Conservation (phyloP, 2,113 vertebrate genomes). For the Cathartes aura region DNA sequence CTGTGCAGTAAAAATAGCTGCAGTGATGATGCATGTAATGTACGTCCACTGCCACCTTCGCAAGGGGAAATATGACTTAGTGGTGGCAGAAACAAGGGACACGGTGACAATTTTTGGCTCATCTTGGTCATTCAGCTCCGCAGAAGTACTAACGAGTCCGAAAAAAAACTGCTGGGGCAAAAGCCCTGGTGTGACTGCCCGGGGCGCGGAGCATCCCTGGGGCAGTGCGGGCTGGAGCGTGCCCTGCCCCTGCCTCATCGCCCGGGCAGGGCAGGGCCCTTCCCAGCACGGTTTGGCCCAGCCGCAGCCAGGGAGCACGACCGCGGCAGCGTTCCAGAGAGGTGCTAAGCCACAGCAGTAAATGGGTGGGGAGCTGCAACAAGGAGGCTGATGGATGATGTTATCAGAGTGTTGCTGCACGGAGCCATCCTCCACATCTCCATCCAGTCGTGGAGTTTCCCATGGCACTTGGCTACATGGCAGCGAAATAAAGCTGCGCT, state of each 20-base stretch:
- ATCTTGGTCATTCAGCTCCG: background rate
- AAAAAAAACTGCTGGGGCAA: background rate
- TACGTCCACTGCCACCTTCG: background rate
- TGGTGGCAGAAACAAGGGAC: background rate
- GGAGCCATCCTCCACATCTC: accelerated
- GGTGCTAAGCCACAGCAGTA: background rate
- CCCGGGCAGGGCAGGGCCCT: accelerated
- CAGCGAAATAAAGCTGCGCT: accelerated
- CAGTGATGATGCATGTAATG: background rate
- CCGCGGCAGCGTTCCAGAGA: accelerated
- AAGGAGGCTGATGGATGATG: background rate
- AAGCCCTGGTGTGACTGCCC: accelerated
- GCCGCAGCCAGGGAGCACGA: accelerated
- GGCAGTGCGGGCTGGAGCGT: accelerated
- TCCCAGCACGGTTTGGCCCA: accelerated
- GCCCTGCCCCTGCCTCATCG: accelerated
- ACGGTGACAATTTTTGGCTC: background rate
- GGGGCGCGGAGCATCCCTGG: background rate
- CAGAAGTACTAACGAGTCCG: background rate
- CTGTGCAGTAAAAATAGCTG: conserved; percentile 8
- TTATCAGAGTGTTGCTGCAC: accelerated
- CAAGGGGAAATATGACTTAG: background rate
- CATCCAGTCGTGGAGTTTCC: accelerated
- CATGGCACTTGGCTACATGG: accelerated
- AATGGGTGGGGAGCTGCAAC: accelerated